phyloP scores from a whole-genome alignment of 2,797 vertebrate genomes.

The Telmatherina bonti region DNA sequence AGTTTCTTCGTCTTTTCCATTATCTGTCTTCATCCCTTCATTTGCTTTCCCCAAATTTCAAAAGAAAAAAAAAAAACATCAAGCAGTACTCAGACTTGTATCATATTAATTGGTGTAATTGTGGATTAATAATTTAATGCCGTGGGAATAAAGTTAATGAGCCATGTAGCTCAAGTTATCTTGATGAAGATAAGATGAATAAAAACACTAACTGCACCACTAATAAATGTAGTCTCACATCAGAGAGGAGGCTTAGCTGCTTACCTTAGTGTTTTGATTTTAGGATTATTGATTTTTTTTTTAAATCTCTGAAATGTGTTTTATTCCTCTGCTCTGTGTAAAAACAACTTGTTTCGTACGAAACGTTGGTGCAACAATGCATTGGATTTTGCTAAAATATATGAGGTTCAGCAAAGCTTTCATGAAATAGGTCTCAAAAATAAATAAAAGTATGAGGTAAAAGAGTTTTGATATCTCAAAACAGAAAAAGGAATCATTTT shows the following conservation, averaged over 20 bases:
- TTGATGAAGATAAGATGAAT: not conserved
- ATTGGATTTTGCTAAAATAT: too few relatives aligned
- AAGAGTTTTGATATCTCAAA: too few relatives aligned
- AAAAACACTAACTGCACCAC: not conserved
- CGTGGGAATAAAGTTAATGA: slow-evolving; percentile 1
- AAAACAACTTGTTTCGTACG: too few relatives aligned
- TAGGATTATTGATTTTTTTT: not conserved
- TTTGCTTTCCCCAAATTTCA: not conserved
- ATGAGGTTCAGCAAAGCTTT: too few relatives aligned
- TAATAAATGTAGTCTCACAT: not conserved
- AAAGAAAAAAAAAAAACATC: not conserved
- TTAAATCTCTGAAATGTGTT: not conserved
- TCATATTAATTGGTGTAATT: not conserved
- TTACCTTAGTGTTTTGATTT: not conserved
- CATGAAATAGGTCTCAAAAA: too few relatives aligned
- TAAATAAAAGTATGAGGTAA: too few relatives aligned
- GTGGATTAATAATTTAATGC: slow-evolving; percentile 3
- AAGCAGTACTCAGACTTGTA: not conserved
- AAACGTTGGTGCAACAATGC: too few relatives aligned
- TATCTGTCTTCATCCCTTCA: not conserved
- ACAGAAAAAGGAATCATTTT: too few relatives aligned
- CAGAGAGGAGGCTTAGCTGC: not conserved
- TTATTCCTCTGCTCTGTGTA: too few relatives aligned
- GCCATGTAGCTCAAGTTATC: not conserved
- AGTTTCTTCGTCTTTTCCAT: not conserved